Evolutionary conservation across 2,888 invertebrate species (phyloP), one percentile per base, ranked within the genome.

Genomic region (Stenoptilia bipunctidactyla): DNA sequence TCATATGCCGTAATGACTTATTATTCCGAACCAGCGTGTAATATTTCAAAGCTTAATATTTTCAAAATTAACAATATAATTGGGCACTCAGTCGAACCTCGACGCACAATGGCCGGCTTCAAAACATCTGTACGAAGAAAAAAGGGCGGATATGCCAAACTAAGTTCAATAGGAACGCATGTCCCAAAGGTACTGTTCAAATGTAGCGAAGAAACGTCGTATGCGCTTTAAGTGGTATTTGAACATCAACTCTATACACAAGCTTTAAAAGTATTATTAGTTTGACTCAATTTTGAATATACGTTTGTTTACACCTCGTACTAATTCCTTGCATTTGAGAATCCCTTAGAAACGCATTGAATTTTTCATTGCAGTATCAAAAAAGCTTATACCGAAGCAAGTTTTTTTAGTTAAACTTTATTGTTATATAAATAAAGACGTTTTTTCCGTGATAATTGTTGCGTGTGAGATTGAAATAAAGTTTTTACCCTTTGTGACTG

Each of bases 31-130:
- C 56, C 59, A 56, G 56, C 68, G 80, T 77, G 74, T 79, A 64
- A 66, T 66, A 74, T 80, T 79, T 75, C 77, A 73, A 74, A 61
- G 70, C 65, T 66, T 46, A 68, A 75, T 79, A 79, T 80, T 82
- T 75, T 76, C 61, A 65, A 79, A 79, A 83, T 83, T 83, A 82
- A 83, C 82, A 82, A 80, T 79, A 82, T 82, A 83, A 83, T 82
- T 82, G 83, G 80, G 79, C 70, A 80, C 64, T 72, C 74, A 63
- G 61, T 64, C 67, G 69, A 5, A 64, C 61, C 53, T 55, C 51
- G 52, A 44, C 20, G 44, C 54, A 75, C 72, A 75, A 76, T 66
- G 60, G 54, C 45, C 6, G 53, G 53, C 65, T 66, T 63, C 58
- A 59, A 68, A 64, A 75, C 83, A 82, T 80, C 80, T 82, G 70